Base-by-base conservation (phyloP, 2,888 invertebrate species). In the Drosophila anomelani region DNA sequence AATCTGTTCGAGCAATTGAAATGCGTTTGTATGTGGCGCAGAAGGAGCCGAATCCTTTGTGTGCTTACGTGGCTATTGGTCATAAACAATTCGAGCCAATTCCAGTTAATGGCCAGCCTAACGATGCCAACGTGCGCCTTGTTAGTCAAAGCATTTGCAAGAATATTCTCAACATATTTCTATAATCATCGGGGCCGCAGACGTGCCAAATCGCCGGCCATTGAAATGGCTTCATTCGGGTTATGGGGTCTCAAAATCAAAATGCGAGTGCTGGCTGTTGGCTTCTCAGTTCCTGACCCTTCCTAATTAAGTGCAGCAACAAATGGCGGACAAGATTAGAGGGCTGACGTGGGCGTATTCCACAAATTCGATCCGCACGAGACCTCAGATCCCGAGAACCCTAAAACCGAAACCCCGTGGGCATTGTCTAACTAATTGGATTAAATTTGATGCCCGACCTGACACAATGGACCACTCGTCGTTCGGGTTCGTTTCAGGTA, bases 371-470 rank as follows among this genome's bases (percentile, higher is more conserved):
- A 69, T 71, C 72, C 70, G 70, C 68, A 68, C 68, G 68, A 68
- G 68, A 69, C 68, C 41, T 38, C 46, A 20, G 55, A 34, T 64
- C 64, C 46, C 47, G 17, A 39, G 62, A 47, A 32, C 38, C 64
- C 17, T 12, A 43, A 38, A 20, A 29, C 36, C 47, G n/a, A 34
- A 29, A 6, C 57, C 68, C 68, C 69, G 15, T 49, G 29, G 51
- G 62, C 38, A 84, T 88, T 84, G 84, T 84, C 71, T 70, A 84
- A 84, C 84, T 84, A 84, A 84, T 84, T 84, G 84, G 84, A 84
- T 84, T 84, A 84, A 72, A 77, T 51, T 84, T 84, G 86, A 88
- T 88, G 84, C 79, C 79, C 71, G 79, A 77, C 81, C 80, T 41
- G 69, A 32, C 34, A 46, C 76, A 57, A 76, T 63, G 69, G 46